phyloP scores from a whole-genome alignment of 2,797 vertebrate species.

The Lophius americanus region DNA sequence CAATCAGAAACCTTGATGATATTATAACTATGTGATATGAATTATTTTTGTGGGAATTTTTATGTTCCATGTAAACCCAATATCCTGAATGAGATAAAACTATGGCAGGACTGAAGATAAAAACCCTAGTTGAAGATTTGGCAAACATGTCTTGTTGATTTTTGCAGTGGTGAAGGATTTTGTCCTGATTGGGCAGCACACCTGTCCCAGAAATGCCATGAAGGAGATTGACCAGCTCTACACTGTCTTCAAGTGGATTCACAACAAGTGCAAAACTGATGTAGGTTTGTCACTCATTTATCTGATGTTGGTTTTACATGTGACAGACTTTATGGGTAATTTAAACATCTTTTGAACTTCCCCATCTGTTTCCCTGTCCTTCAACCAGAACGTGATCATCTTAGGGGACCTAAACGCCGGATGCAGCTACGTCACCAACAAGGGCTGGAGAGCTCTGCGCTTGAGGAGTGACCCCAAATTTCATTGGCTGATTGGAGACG shows the following conservation, averaged over 20 bases:
- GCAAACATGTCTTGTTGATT: slow-evolving; percentile 6
- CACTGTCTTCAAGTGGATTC: slow-evolving; percentile 77
- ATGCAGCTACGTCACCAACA: slow-evolving; percentile 83
- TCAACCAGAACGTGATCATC: slow-evolving; percentile 83
- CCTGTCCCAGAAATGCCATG: slow-evolving; percentile 82
- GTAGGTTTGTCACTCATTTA: slow-evolving; percentile 54
- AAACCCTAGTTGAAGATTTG: neutral
- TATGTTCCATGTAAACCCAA: neutral
- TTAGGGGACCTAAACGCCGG: slow-evolving; percentile 87
- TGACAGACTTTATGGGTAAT: neutral
- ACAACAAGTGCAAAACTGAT: slow-evolving; percentile 82
- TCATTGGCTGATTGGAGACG: slow-evolving; percentile 85
- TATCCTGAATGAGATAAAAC: too few species aligned
- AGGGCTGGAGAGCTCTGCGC: slow-evolving; percentile 78
- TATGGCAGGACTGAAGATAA: neutral
- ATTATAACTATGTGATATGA: neutral
- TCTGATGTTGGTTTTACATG: neutral
- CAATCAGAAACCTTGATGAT: neutral
- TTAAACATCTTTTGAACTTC: neutral
- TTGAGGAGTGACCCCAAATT: slow-evolving; percentile 80
- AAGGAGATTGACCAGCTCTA: slow-evolving; percentile 84
- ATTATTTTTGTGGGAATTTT: neutral
- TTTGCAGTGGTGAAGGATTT: slow-evolving; percentile 82
- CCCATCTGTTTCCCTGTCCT: slow-evolving; percentile 16
- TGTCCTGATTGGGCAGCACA: slow-evolving; percentile 85